These are phyloP conservation scores for Hedychridium roseum DNA, from an alignment of 2,888 invertebrate genomes.

Conservation along the genomic window DNA sequence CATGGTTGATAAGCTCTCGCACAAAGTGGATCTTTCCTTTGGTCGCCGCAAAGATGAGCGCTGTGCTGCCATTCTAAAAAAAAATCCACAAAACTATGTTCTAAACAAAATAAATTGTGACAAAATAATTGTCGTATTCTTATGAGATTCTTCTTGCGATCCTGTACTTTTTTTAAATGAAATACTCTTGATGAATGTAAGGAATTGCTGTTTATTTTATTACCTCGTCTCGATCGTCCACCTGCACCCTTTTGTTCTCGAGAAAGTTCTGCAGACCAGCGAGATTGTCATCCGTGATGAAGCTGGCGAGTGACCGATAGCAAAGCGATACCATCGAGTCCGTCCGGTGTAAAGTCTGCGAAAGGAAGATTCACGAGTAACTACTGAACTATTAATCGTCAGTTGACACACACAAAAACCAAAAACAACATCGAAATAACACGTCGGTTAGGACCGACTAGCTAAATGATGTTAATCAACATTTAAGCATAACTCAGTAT, in stretches of 20 bases:
- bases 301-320: conserved; percentile 82
- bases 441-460: too few species aligned
- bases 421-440: not conserved
- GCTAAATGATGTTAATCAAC: too few species aligned
- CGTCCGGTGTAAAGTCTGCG: conserved; percentile 85
- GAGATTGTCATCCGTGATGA: conserved; percentile 82
- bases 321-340: conserved; percentile 93
- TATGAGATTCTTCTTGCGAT: not conserved
- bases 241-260: conserved; percentile 80
- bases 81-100: conserved; percentile 10
- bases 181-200: not conserved
- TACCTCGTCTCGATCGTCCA: conserved; percentile 91
- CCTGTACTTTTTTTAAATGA: not conserved
- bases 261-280: conserved; percentile 82
- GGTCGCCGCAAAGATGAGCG: conserved; percentile 90
- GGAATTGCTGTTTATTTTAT: conserved; percentile 31
- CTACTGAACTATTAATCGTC: too few species aligned
- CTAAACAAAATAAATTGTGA: not conserved
- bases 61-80: conserved; percentile 87
- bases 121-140: not conserved
- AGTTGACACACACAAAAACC: not conserved
- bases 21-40: conserved; percentile 86
- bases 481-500: too few species aligned
- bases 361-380: too few species aligned
- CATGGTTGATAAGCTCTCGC: conserved; percentile 83